phyloP scores from a whole-genome alignment of 30 jellyfish, hydroid and myxozoan species.

The Turritopsis dohrnii region DNA sequence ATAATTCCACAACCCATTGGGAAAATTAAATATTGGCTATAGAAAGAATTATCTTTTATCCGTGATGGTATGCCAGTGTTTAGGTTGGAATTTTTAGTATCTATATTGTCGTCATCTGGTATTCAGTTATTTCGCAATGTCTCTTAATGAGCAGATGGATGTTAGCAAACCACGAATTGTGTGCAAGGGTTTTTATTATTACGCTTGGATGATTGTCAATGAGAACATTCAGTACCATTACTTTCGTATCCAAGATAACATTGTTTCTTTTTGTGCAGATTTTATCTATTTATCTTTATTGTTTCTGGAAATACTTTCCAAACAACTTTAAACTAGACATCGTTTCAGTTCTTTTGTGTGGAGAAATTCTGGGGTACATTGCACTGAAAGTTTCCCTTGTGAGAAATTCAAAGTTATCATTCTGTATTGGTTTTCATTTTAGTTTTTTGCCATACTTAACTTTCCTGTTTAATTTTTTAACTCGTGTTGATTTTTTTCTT shows the following conservation, averaged over 20 bases:
- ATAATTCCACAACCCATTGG: not conserved
- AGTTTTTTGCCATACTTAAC: too few species aligned
- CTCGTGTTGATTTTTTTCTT: too few species aligned
- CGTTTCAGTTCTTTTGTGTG: too few species aligned
- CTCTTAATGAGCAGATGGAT: not conserved
- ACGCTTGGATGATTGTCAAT: not conserved
- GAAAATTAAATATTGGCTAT: not conserved
- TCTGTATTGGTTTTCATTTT: too few species aligned
- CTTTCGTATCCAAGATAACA: not conserved
- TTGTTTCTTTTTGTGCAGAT: not conserved
- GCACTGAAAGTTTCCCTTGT: too few species aligned
- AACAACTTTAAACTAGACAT: too few species aligned
- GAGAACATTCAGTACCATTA: not conserved
- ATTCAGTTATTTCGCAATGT: not conserved
- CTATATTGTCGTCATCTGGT: not conserved
- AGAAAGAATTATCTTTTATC: not conserved
- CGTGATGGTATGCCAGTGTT: not conserved
- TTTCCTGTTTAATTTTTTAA: too few species aligned
- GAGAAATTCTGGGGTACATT: too few species aligned
- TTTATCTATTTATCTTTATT: not conserved
- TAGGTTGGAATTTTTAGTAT: not conserved
- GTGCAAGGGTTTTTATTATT: not conserved
- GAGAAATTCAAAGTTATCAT: too few species aligned
- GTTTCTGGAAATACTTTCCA: too few species aligned
- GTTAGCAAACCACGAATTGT: not conserved